Conservation (phyloP, 1,140 invertebrate species). For the Bombus picipes region DNA sequence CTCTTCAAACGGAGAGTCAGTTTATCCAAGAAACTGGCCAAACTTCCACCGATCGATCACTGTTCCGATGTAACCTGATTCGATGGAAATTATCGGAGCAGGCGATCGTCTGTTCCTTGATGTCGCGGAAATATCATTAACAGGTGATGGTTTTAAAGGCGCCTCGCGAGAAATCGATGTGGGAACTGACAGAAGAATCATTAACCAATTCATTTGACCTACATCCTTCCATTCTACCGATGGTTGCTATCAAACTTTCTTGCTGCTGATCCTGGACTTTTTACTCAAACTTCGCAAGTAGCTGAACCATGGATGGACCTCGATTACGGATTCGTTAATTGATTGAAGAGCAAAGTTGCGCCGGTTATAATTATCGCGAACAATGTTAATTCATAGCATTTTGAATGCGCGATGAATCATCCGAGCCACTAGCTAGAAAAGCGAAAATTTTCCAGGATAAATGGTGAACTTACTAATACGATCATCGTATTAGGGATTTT, state of each 20-base stretch:
- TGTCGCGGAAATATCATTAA: not conserved
- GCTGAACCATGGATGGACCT: not conserved
- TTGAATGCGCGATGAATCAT: not conserved
- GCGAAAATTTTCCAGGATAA: not conserved
- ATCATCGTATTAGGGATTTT: not conserved
- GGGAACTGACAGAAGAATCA: not conserved
- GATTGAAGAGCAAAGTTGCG: too few relatives aligned
- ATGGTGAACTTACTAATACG: not conserved
- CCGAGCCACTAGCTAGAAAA: not conserved
- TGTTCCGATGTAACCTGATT: not conserved
- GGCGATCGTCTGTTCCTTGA: not conserved
- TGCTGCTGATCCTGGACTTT: not conserved
- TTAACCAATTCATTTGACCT: not conserved
- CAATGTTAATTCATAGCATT: too few relatives aligned
- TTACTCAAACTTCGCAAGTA: not conserved
- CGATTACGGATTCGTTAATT: too few relatives aligned
- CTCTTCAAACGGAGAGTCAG: not conserved
- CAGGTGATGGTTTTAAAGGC: slow-evolving; percentile 23
- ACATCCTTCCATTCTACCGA: not conserved
- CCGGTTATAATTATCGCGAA: too few relatives aligned
- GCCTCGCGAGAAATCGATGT: not conserved
- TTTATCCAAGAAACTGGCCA: slow-evolving; percentile 12
- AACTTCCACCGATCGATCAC: not conserved
- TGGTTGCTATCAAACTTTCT: not conserved
- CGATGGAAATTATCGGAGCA: not conserved